phyloP scores from a whole-genome alignment of 2,797 vertebrate genomes.

The Bradypodion ventrale region DNA sequence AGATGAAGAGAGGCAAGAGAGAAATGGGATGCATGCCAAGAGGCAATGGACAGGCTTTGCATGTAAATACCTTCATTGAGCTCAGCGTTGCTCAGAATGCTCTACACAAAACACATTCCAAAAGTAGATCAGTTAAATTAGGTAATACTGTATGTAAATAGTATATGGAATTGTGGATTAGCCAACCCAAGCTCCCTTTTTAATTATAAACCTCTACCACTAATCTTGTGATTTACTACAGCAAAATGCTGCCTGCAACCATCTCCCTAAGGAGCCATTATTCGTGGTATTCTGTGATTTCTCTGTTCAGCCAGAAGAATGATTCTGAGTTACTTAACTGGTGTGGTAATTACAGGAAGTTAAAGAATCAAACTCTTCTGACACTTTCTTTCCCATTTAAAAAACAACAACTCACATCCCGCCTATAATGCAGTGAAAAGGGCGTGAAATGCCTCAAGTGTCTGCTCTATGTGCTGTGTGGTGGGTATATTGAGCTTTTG shows the following conservation, averaged over 20 bases:
- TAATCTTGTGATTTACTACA: conserved; percentile 25
- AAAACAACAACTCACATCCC: neutral
- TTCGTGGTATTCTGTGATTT: conserved; percentile 1
- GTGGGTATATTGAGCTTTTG: neutral
- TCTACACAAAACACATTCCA: conserved; percentile 4
- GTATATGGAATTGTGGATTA: conserved; percentile 13
- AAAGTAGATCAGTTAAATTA: conserved; percentile 28
- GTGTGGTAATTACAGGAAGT: neutral
- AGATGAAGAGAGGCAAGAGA: neutral
- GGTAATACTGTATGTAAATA: conserved; percentile 31
- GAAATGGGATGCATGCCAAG: neutral
- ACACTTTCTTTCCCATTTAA: neutral
- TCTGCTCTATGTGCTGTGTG: neutral
- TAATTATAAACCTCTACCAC: neutral
- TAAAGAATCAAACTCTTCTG: neutral
- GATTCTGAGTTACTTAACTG: neutral
- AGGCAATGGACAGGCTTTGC: too few relatives aligned
- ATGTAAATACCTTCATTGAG: neutral
- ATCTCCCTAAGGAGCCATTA: neutral
- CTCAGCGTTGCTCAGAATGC: conserved; percentile 15
- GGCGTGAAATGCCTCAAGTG: neutral
- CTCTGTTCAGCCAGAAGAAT: conserved; percentile 5
- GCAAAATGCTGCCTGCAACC: conserved; percentile 10
- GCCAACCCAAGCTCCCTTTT: conserved; percentile 4
- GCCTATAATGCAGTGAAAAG: neutral